A percentile compares a stretch with the other conserved stretches of the same genome.
Evolutionary conservation across 2,113 vertebrate genomes (phyloP).

Genomic region (Ramphastos sulfuratus): DNA sequence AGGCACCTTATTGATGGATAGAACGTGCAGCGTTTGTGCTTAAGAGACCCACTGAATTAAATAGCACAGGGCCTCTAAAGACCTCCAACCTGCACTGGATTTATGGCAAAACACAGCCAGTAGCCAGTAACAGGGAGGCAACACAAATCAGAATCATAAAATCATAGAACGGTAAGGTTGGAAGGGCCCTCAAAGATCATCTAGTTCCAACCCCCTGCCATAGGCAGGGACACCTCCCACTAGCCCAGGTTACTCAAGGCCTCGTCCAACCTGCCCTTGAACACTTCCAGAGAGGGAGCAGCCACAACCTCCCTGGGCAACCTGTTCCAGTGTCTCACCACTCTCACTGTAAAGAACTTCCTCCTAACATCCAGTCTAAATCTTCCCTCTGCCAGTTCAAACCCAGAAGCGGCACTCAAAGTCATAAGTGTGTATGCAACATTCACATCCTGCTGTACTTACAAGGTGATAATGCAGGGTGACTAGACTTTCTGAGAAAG

Average conservation of each 20-base stretch:
- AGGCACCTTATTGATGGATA: background rate
- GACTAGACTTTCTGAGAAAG: background rate
- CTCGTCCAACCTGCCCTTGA: too few species aligned
- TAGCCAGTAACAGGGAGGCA: background rate
- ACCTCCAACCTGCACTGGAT: accelerated
- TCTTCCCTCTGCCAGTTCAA: too few species aligned
- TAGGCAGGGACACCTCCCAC: too few species aligned
- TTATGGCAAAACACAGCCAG: background rate
- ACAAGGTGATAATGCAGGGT: accelerated
- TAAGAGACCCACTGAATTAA: background rate
- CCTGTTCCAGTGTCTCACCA: too few species aligned
- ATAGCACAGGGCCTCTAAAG: background rate
- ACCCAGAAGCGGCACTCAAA: background rate
- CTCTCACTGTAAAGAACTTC: too few species aligned
- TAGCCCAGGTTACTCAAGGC: too few species aligned
- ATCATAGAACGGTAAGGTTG: too few species aligned
- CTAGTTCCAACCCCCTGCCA: too few species aligned
- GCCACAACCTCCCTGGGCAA: too few species aligned
- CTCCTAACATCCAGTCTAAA: too few species aligned
- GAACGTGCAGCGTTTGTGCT: background rate
- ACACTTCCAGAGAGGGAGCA: too few species aligned
- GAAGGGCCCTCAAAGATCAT: too few species aligned
- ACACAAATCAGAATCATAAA: background rate
- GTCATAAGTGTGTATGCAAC: accelerated
- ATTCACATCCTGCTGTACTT: background rate